Evolutionary conservation across 2,113 vertebrate species (phyloP).

Genomic region (Myotis yumanensis): DNA sequence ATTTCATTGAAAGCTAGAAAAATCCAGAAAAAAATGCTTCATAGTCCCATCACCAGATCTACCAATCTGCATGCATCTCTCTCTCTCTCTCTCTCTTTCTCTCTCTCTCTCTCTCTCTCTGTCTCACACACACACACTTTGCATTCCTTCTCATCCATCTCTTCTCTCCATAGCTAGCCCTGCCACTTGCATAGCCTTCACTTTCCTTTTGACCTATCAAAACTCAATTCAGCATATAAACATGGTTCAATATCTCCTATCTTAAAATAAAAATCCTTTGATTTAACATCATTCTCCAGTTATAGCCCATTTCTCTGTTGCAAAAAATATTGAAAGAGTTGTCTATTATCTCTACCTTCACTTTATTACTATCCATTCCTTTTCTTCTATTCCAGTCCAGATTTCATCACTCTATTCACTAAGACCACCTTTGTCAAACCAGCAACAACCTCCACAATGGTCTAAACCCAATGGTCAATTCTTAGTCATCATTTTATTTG

Average conservation of each 20-base stretch:
- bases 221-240: background rate
- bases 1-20: constrained; percentile 26
- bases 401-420: background rate
- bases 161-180: background rate
- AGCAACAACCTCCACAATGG: background rate
- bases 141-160: background rate
- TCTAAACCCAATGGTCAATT: background rate
- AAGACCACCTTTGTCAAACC: background rate
- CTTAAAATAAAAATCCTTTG: constrained; percentile 12
- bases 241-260: background rate
- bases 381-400: background rate
- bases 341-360: background rate
- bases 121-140: background rate
- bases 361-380: background rate
- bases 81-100: no score
- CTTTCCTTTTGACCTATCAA: background rate
- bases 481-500: background rate
- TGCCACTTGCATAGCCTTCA: background rate
- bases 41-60: background rate
- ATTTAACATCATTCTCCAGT: background rate
- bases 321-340: background rate
- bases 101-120: no score
- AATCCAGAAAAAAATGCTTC: background rate
- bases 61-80: background rate
- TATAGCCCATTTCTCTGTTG: background rate